These are phyloP conservation scores for Ichneumon xanthorius DNA, from an alignment of 2,888 invertebrate genomes.

Conservation along the genomic window DNA sequence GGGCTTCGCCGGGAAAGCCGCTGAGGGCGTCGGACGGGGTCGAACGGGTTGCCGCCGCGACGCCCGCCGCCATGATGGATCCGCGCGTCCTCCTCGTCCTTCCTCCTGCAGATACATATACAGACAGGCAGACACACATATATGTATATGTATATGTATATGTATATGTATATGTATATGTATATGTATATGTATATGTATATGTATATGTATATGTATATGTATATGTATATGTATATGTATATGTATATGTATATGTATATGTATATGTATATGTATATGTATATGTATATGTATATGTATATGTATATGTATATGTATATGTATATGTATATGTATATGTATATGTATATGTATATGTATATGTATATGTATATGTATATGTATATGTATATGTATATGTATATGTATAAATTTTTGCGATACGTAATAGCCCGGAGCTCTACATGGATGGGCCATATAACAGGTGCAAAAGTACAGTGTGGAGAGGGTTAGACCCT, in stretches of 20 bases:
- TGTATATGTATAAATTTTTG: neutral
- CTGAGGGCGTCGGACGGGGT: constrained; percentile 38
- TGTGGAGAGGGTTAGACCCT: neutral
- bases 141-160: neutral
- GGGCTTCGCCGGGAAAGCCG: constrained; percentile 35
- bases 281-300: neutral
- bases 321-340: neutral
- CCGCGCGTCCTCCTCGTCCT: constrained; percentile 63
- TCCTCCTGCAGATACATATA: constrained; percentile 31
- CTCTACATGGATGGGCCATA: constrained; percentile 3
- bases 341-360: too few relatives aligned
- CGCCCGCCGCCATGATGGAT: constrained; percentile 80
- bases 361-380: neutral
- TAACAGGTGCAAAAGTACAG: neutral
- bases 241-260: neutral
- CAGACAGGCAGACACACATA: neutral
- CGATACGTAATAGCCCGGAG: constrained; percentile 33
- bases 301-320: neutral
- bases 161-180: neutral
- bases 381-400: neutral
- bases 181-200: neutral
- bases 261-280: neutral
- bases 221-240: too few relatives aligned
- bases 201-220: too few relatives aligned
- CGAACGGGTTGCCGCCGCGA: constrained; percentile 69